These are phyloP conservation scores for Dasypus novemcinctus DNA, from an alignment of 2,113 vertebrate species.

Conservation along the genomic window DNA sequence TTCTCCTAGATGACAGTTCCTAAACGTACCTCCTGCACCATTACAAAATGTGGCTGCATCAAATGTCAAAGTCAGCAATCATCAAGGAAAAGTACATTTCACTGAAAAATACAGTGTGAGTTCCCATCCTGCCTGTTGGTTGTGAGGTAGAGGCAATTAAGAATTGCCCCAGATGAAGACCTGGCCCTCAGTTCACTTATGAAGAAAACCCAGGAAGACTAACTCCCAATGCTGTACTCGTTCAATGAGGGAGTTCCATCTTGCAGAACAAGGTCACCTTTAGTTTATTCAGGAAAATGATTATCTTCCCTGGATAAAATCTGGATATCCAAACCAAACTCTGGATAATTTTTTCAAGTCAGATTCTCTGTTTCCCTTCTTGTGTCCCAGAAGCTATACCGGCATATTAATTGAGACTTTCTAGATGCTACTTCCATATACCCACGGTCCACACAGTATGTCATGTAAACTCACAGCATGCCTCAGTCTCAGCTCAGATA, in stretches of 20 bases:
- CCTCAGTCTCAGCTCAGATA: neutral
- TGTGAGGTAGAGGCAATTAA: neutral
- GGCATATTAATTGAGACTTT: neutral
- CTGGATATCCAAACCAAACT: neutral
- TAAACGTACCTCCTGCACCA: slow-evolving; percentile 38
- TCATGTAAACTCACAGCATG: neutral
- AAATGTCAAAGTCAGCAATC: slow-evolving; percentile 15
- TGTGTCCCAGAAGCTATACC: neutral
- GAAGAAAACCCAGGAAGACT: neutral
- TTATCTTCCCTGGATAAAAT: too few relatives aligned
- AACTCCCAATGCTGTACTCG: fast-evolving
- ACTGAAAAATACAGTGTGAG: neutral
- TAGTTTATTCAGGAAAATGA: neutral
- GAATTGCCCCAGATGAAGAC: neutral
- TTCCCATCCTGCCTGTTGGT: neutral
- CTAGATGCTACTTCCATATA: neutral
- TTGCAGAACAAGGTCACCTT: neutral
- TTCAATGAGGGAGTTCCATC: neutral
- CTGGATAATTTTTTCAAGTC: neutral
- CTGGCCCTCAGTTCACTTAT: neutral
- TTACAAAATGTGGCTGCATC: neutral
- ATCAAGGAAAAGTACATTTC: neutral
- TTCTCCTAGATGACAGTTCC: neutral
- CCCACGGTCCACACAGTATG: neutral
- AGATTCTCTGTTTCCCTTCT: neutral